Evolutionary conservation across 1,140 invertebrate species (phyloP).

Genomic region (Apis dorsata): DNA sequence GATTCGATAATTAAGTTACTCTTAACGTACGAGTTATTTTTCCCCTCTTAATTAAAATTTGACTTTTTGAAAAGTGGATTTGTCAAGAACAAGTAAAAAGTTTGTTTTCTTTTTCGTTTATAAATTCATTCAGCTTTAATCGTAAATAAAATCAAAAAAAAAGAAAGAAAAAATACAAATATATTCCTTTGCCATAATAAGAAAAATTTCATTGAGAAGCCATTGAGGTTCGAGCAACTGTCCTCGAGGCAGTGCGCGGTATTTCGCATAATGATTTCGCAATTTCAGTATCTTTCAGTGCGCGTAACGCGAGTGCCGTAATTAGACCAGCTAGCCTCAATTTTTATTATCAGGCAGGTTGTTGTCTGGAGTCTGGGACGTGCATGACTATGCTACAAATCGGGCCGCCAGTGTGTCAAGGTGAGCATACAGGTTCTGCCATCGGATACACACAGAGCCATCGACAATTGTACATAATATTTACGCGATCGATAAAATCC

Average conservation of each 20-base stretch:
- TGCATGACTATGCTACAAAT: conserved; percentile 61
- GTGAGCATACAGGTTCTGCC: conserved; percentile 41
- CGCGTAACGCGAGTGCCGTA: conserved; percentile 43
- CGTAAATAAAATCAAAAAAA: too few relatives aligned
- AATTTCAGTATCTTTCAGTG: conserved; percentile 23
- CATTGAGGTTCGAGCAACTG: background rate
- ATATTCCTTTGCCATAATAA: background rate
- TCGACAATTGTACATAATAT: conserved; percentile 31
- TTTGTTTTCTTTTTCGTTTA: too few relatives aligned
- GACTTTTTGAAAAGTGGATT: too few relatives aligned
- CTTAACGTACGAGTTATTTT: too few relatives aligned
- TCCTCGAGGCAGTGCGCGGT: background rate
- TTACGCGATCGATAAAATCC: conserved; percentile 47
- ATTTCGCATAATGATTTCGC: conserved; percentile 3
- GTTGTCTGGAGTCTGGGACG: conserved; percentile 53
- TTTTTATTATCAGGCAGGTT: conserved; percentile 55
- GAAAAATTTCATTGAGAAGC: background rate
- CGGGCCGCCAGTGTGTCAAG: conserved; percentile 56
- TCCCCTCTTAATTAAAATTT: too few relatives aligned
- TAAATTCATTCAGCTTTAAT: too few relatives aligned
- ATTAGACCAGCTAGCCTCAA: conserved; percentile 61
- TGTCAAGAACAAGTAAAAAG: too few relatives aligned
- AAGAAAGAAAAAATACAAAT: too few relatives aligned
- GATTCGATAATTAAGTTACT: too few relatives aligned
- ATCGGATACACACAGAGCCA: background rate